Evolutionary conservation across 2,888 invertebrate genomes (phyloP), one percentile per base, ranked within the genome.

Genomic region (Oscheius onirici): DNA sequence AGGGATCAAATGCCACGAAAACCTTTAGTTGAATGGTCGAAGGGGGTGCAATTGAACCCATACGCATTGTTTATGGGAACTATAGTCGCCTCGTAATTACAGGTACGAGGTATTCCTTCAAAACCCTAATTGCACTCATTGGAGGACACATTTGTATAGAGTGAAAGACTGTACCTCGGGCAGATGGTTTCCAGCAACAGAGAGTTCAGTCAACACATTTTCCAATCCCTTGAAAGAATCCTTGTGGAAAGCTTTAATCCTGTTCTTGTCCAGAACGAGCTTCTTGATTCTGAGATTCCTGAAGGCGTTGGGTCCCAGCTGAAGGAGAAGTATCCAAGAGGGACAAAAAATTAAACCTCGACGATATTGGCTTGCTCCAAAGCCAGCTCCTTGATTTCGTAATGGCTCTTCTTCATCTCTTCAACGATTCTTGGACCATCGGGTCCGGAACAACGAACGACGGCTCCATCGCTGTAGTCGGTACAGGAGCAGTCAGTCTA

Each of bases 181-280:
- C 52, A 96, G 88, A 82, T 92, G 82, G 75, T 89, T 89, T 66
- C 85, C 77, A 92, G 88, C 88, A 67, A 95, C 90, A 88, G 94
- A 95, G 49, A 95, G 90, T 88, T 93, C 95, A 87, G 92, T 92
- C 57, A 95, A 80, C 3, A 92, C 91, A 24, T 90, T 90, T 82
- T 95, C 95, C 88, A 95, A 93, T 0, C 94, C 95, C 6, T 75
- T 75, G 79, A 89, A 89, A 2, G 89, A 89, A 54, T 87, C 76
- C 24, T 76, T 73, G 24, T 88, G 85, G 46, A 88, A 81, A 10
- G 67, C 71, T 20, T 76, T 76, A 52, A 88, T 85, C 2, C 85
- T 75, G 55, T 88, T 88, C 69, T 88, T 84, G 70, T 88, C 84
- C 34, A 89, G 71, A 54, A 86, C 86, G 5, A 88, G 80, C 66